Percentiles rank a stretch among this genome's conserved stretches.
Evolutionary conservation across 2,797 vertebrate species (phyloP).

Genomic region (Sebastolobus altivelis): DNA sequence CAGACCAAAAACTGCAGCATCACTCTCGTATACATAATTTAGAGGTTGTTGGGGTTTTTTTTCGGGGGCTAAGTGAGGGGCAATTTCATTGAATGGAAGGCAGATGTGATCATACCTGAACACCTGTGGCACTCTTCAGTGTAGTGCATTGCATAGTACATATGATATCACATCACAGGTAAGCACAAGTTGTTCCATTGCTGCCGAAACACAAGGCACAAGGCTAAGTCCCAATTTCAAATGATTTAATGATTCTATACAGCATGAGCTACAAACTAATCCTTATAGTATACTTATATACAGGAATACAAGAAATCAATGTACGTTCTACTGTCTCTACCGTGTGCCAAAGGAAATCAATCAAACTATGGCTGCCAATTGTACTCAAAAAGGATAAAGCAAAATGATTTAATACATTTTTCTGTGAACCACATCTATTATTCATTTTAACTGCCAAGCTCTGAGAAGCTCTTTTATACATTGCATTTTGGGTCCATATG

Average conservation of each 20-base stretch:
- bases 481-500: background rate
- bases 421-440: background rate
- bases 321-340: no score
- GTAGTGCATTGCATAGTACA: no score
- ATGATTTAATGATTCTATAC: no score
- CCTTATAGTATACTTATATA: no score
- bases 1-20: background rate
- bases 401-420: background rate
- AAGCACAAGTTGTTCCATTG: no score
- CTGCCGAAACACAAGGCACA: background rate
- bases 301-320: no score
- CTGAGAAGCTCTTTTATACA: background rate
- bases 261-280: no score
- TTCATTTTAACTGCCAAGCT: background rate
- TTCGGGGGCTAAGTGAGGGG: no score
- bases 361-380: background rate
- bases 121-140: background rate
- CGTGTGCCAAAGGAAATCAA: no score
- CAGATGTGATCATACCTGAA: background rate
- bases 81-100: no score
- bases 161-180: background rate
- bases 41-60: no score
- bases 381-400: background rate
- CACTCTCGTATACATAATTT: no score
- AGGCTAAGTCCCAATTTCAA: background rate